These are phyloP conservation scores for Casuarius casuarius DNA, from an alignment of 2,113 vertebrate genomes.

Conservation along the genomic window DNA sequence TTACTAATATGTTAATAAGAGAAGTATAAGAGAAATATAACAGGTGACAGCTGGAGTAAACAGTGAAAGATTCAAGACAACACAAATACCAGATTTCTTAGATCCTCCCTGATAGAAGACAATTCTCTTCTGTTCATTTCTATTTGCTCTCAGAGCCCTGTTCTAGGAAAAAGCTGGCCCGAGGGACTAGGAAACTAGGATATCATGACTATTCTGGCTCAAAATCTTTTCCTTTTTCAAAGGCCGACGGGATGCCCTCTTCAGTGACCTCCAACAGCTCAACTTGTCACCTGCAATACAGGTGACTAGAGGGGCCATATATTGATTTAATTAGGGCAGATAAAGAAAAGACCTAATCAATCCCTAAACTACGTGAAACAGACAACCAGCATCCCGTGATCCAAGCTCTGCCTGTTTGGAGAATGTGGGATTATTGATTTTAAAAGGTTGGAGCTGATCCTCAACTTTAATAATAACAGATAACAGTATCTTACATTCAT, in stretches of 20 bases:
- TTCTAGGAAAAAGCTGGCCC: constrained; percentile 44
- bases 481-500: background rate
- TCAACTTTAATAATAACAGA: background rate
- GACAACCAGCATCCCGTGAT: background rate
- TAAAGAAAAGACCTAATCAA: background rate
- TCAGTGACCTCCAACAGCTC: background rate
- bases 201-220: constrained; percentile 39
- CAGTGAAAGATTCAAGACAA: background rate
- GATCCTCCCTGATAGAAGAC: background rate
- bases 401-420: background rate
- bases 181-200: constrained; percentile 37
- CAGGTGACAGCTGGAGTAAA: constrained; percentile 29
- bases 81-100: background rate
- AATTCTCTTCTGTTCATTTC: constrained; percentile 2
- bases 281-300: constrained; percentile 24
- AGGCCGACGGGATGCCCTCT: constrained; percentile 8
- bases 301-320: background rate
- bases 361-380: background rate
- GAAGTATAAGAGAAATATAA: background rate
- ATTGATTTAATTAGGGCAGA: background rate
- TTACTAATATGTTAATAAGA: background rate
- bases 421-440: background rate
- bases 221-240: constrained; percentile 17
- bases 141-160: constrained; percentile 15
- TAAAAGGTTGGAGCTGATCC: background rate